Percentiles rank a stretch among this genome's conserved stretches.
Evolutionary conservation across 2,113 vertebrate species (phyloP).

Genomic region (Monopterus albus): DNA sequence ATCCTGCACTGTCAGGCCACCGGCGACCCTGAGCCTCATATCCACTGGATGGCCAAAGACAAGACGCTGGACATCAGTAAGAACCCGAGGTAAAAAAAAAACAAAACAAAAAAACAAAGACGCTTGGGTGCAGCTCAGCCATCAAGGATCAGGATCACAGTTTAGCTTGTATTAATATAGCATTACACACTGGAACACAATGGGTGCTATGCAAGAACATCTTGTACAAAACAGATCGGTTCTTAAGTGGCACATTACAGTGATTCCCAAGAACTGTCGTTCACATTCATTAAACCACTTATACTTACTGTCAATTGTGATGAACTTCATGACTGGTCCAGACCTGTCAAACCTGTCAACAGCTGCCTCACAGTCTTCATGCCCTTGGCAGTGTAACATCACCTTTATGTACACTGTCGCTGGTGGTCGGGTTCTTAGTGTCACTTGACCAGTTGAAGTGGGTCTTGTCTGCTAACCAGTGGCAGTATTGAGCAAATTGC

Average conservation of each 20-base stretch:
- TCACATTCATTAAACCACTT: not conserved
- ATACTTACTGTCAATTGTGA: not conserved
- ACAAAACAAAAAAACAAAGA: too few species aligned
- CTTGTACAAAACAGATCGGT: not conserved
- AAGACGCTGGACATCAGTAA: conserved; percentile 86
- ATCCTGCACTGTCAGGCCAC: conserved; percentile 94
- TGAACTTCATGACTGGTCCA: not conserved
- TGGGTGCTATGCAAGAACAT: not conserved
- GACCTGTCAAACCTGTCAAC: not conserved
- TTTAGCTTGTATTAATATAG: not conserved
- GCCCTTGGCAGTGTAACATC: too few species aligned
- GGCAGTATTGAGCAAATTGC: too few species aligned
- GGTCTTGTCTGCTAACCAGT: too few species aligned
- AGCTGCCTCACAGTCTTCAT: too few species aligned
- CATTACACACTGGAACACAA: not conserved
- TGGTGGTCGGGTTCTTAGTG: too few species aligned
- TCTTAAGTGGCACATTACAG: too few species aligned
- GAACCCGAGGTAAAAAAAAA: conserved; percentile 82
- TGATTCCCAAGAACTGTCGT: too few species aligned
- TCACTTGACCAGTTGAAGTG: too few species aligned
- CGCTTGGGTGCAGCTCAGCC: not conserved
- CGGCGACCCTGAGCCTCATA: conserved; percentile 90
- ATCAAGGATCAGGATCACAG: not conserved
- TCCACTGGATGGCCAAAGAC: conserved; percentile 96
- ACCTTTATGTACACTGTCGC: too few species aligned